Conservation (phyloP, 2,888 invertebrate genomes). For the Stictocephala bisonia region DNA sequence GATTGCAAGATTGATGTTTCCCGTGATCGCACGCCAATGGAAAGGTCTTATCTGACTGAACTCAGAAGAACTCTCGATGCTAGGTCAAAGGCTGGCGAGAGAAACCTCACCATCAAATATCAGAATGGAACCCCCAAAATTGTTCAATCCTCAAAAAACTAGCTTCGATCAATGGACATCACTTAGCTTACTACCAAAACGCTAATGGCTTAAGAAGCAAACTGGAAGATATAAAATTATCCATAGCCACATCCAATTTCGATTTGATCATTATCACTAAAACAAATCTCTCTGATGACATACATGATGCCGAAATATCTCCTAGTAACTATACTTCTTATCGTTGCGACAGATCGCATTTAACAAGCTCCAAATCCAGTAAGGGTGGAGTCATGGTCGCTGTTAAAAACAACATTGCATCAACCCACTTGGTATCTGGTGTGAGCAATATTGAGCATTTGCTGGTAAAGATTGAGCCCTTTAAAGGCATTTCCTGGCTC, state of each 20-base stretch:
- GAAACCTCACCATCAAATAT: not conserved
- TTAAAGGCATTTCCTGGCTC: too few relatives aligned
- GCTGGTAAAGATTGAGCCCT: too few relatives aligned
- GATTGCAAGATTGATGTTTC: not conserved
- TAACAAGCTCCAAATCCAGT: too few relatives aligned
- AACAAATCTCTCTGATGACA: not conserved
- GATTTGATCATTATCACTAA: not conserved
- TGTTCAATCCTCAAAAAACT: constrained; percentile 20
- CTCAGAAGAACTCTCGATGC: not conserved
- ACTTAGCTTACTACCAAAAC: constrained; percentile 7
- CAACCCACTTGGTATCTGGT: too few relatives aligned
- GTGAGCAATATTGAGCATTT: too few relatives aligned
- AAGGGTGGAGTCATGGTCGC: too few relatives aligned
- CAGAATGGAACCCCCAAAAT: not conserved
- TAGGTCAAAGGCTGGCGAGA: not conserved
- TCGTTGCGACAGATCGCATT: too few relatives aligned
- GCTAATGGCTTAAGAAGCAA: not conserved
- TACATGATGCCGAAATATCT: too few relatives aligned
- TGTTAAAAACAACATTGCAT: too few relatives aligned
- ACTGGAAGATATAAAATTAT: not conserved
- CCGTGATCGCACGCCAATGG: not conserved
- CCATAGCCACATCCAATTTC: not conserved
- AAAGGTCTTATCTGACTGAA: not conserved
- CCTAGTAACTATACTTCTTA: too few relatives aligned
- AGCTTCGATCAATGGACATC: constrained; percentile 7